Evolutionary conservation across 2,113 vertebrate species (phyloP).

Genomic region (Chiloscyllium plagiosum): DNA sequence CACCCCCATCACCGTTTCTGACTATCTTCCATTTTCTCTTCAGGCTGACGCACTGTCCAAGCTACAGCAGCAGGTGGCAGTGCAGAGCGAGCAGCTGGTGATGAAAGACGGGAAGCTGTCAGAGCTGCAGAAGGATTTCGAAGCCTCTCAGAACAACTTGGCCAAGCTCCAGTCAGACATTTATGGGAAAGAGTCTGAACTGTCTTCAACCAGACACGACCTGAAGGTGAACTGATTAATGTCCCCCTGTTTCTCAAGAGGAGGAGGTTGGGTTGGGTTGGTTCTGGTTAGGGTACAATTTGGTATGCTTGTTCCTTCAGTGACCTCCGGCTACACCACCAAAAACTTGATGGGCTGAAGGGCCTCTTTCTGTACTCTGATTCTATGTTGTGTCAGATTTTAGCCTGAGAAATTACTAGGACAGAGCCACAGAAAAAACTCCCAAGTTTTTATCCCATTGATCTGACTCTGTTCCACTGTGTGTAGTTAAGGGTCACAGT

Average conservation of each 20-base stretch:
- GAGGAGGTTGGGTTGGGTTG: background rate
- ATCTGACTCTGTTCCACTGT: background rate
- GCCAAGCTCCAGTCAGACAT: slow-evolving; percentile 77
- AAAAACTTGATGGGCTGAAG: background rate
- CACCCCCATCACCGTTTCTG: too few species aligned
- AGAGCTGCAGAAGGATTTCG: slow-evolving; percentile 62
- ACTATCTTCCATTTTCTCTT: slow-evolving; percentile 36
- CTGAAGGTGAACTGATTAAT: slow-evolving; percentile 67
- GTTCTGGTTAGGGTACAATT: background rate
- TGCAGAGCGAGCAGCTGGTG: slow-evolving; percentile 63
- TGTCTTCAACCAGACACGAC: slow-evolving; percentile 81
- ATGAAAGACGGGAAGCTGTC: slow-evolving; percentile 61
- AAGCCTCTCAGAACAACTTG: slow-evolving; percentile 62
- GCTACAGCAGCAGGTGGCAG: slow-evolving; percentile 63
- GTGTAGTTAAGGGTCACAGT: background rate
- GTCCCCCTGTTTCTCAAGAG: background rate
- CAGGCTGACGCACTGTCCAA: slow-evolving; percentile 74
- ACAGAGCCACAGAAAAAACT: background rate
- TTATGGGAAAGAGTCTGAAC: slow-evolving; percentile 91
- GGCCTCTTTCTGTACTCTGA: too few species aligned
- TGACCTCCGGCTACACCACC: background rate
- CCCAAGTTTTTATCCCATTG: background rate
- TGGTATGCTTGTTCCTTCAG: background rate
- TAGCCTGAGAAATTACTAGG: background rate
- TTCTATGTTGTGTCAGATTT: background rate